Percentiles rank a stretch among this genome's conserved stretches.
Conservation (phyloP, 2,888 invertebrate species). For the Eupeodes luniger region DNA sequence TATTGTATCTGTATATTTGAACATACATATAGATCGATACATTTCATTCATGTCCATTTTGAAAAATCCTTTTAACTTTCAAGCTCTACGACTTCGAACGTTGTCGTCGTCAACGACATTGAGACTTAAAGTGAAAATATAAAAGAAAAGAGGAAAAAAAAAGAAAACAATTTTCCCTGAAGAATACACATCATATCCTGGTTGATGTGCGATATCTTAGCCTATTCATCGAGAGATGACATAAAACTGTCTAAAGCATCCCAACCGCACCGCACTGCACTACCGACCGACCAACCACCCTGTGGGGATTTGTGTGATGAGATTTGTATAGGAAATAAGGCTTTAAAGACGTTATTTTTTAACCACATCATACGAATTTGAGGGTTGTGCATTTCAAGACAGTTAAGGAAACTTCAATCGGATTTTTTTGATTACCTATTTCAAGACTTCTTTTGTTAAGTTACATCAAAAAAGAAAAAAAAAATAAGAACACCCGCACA, state of each 20-base stretch:
- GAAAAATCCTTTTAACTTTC: constrained; percentile 59
- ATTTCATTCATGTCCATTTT: constrained; percentile 54
- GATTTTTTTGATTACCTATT: constrained; percentile 67
- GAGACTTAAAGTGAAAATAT: constrained; percentile 53
- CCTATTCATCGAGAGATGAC: constrained; percentile 24
- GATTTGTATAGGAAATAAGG: not conserved
- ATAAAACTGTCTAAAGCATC: constrained; percentile 31
- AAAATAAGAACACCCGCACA: not conserved
- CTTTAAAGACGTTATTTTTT: constrained; percentile 41
- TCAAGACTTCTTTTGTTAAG: constrained; percentile 21
- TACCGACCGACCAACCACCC: no score
- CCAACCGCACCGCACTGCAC: not conserved
- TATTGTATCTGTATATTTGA: no score
- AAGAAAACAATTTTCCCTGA: constrained; percentile 25
- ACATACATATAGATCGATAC: constrained; percentile 10
- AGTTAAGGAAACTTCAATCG: constrained; percentile 64
- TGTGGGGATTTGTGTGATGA: not conserved
- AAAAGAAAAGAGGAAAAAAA: not conserved
- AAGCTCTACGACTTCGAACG: not conserved
- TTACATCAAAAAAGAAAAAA: not conserved
- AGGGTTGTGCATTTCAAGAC: constrained; percentile 25
- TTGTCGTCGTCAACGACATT: constrained; percentile 29
- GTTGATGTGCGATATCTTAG: constrained; percentile 22
- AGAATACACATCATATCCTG: constrained; percentile 60
- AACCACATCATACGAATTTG: constrained; percentile 22